Evolutionary conservation across 2,113 vertebrate genomes (phyloP), one percentile per base, ranked within the genome.

Genomic region (Trogon melanurus): DNA sequence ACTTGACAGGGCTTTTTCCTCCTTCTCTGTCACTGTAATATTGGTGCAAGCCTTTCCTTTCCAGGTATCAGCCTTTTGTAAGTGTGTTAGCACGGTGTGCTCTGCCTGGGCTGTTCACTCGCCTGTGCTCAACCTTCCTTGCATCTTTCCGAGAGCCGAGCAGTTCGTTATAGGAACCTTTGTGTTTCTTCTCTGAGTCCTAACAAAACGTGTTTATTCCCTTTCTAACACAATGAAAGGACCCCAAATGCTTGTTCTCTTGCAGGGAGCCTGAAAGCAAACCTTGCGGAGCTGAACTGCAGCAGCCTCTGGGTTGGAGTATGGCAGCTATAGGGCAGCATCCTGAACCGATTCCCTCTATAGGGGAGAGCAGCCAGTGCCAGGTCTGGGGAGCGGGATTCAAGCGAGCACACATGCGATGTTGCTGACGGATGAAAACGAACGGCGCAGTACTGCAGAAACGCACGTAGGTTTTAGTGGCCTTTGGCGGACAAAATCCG

Each of bases 401-500:
- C 86, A 87, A 83, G 88, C 41, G 73, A 94, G 83, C 70, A n/a
- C 64, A 78, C 64, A 18, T 1, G 7, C 23, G 1, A 45, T 53
- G 72, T 56, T 95, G 95, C 88, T 93, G 83, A 89, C 4, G 0
- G 51, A 34, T 1, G 13, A 65, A 94, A 94, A 71, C 0, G 7
- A 91, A 47, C 79, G 69, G 79, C 69, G 8, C 20, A 26, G 83
- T 41, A 10, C 86, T 89, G 70, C 79, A 72, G 79, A 92, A 91
- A 72, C 23, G 69, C 76, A 56, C 1, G 1, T 61, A 92, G 83
- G 70, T 93, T 90, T 93, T 95, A 89, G 88, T 54, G 45, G 81
- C 83, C 92, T 95, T 94, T 75, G 73, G 83, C 89, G 91, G 80
- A 88, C 76, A 61, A 92, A 93, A 96, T 61, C 54, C 51, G 57